Conservation (phyloP, 1,140 invertebrate genomes). For the Stratiolaelaps scimitus region DNA sequence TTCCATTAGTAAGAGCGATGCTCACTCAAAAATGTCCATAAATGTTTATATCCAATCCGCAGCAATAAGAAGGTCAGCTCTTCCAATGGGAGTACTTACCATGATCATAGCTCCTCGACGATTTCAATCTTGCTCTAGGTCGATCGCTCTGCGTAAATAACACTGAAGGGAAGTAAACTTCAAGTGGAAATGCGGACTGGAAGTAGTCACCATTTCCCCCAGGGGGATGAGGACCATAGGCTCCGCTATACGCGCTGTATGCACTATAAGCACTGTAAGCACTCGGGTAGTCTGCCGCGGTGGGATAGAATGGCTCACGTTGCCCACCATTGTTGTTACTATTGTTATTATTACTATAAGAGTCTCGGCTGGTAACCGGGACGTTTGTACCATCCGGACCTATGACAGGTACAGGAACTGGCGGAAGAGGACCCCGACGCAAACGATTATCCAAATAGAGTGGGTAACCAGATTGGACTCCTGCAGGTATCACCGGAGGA, state of each 20-base stretch:
- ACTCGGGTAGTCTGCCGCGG: too few relatives aligned
- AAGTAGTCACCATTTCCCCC: not conserved
- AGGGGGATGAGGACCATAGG: not conserved
- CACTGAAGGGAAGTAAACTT: slow-evolving; percentile 26
- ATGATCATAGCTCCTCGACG: slow-evolving; percentile 6
- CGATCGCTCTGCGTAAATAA: slow-evolving; percentile 9
- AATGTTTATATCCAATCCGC: too few relatives aligned
- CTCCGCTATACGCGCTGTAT: slow-evolving; percentile 12
- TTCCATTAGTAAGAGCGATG: too few relatives aligned
- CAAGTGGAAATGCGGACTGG: slow-evolving; percentile 2
- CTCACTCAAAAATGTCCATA: too few relatives aligned
- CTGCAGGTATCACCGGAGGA: too few relatives aligned
- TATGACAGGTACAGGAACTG: slow-evolving; percentile 4
- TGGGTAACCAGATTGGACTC: not conserved
- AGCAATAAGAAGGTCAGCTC: not conserved
- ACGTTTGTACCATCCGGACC: slow-evolving; percentile 16
- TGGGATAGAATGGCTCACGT: too few relatives aligned
- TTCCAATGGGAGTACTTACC: slow-evolving; percentile 7
- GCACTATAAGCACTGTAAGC: not conserved
- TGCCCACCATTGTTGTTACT: too few relatives aligned
- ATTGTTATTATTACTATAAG: too few relatives aligned
- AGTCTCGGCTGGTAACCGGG: too few relatives aligned
- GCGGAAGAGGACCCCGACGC: not conserved
- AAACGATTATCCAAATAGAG: not conserved
- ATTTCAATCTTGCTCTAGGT: slow-evolving; percentile 19